A percentile compares a stretch with the other conserved stretches of the same genome.
These are phyloP conservation scores for Sciaenops ocellatus DNA, from an alignment of 2,797 vertebrate species.

Conservation along the genomic window DNA sequence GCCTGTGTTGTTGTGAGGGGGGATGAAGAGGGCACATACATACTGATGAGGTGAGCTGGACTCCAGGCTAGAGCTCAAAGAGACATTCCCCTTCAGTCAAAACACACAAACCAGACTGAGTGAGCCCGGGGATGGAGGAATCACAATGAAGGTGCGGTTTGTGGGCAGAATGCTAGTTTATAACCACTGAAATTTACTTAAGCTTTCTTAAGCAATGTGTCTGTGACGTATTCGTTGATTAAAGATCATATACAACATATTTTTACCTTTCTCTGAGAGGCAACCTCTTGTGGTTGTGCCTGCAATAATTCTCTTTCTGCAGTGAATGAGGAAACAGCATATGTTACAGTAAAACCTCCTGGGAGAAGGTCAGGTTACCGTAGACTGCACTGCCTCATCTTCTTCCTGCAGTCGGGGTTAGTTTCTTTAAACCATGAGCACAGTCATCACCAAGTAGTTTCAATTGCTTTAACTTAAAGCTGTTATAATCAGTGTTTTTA, in stretches of 20 bases:
- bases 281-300: neutral
- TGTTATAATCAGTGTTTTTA: neutral
- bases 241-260: neutral
- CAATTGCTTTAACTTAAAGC: neutral
- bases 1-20: constrained; percentile 75
- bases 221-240: neutral
- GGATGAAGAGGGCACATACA: constrained; percentile 75
- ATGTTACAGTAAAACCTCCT: neutral
- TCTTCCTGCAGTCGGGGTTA: neutral
- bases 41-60: constrained; percentile 78
- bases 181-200: neutral
- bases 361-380: too few species aligned
- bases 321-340: neutral
- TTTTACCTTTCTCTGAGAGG: neutral
- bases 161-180: constrained; percentile 19
- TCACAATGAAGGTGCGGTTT: constrained; percentile 46
- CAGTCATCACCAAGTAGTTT: neutral
- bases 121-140: constrained; percentile 40
- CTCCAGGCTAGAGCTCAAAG: constrained; percentile 71
- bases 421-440: neutral
- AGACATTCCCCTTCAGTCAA: constrained; percentile 58
- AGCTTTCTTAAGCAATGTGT: neutral
- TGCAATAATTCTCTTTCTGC: neutral
- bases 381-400: neutral
- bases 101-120: constrained; percentile 48